Percentiles rank a stretch among this genome's conserved stretches.
phyloP scores from a whole-genome alignment of 2,888 invertebrate genomes.

The Aporophyla nigra region DNA sequence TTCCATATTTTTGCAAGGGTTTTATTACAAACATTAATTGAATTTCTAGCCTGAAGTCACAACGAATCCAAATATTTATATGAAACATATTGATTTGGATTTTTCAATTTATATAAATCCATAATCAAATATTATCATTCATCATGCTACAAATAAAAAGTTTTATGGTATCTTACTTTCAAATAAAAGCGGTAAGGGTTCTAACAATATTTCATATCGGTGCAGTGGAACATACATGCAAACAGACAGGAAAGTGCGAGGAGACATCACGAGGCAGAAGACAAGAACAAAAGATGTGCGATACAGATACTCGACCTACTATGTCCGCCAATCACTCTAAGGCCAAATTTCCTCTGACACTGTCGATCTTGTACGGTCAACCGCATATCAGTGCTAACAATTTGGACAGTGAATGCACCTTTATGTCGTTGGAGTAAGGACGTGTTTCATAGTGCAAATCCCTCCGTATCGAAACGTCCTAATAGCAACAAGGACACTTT shows the following conservation, averaged over 20 bases:
- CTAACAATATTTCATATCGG: conserved; percentile 38
- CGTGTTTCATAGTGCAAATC: no score
- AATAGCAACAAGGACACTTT: no score
- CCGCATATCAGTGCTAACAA: not conserved
- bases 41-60: conserved; percentile 3
- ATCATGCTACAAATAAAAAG: conserved; percentile 1
- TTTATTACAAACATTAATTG: not conserved
- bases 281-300: conserved; percentile 12
- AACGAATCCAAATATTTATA: not conserved
- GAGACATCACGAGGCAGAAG: conserved; percentile 15
- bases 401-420: not conserved
- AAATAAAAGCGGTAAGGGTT: conserved; percentile 19
- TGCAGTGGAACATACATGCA: conserved; percentile 54
- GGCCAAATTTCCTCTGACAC: not conserved
- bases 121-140: not conserved
- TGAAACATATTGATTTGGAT: not conserved
- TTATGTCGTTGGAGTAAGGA: not conserved
- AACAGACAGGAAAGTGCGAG: conserved; percentile 43
- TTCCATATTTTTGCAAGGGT: not conserved
- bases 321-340: not conserved
- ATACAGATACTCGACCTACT: conserved; percentile 34
- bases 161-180: conserved; percentile 36
- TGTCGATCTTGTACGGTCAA: not conserved
- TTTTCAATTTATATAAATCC: not conserved
- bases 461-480: no score